Evolutionary conservation across 2,888 invertebrate genomes (phyloP).

Genomic region (Drosophila parthenogenetica): DNA sequence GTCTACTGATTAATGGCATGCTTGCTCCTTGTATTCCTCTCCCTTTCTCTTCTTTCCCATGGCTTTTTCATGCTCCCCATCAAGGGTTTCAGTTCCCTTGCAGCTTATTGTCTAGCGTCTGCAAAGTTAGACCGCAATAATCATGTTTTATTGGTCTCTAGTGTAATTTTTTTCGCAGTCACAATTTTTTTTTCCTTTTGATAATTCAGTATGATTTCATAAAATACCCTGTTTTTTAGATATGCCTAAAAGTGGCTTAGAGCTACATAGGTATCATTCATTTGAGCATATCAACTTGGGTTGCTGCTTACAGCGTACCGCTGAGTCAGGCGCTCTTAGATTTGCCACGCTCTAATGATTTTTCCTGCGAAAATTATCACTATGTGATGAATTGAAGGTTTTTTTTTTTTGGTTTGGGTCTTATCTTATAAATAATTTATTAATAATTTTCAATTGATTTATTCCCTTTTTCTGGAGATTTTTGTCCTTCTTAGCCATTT

Average conservation of each 20-base stretch:
- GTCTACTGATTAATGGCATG: constrained; percentile 59
- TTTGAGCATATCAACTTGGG: no score
- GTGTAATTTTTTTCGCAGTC: constrained; percentile 66
- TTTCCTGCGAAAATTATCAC: constrained; percentile 37
- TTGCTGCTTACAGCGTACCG: constrained; percentile 8
- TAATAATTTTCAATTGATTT: constrained; percentile 75
- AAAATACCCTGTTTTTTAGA: constrained; percentile 2
- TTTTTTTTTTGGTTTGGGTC: constrained; percentile 6
- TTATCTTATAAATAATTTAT: constrained; percentile 72
- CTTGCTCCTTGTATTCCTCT: background rate
- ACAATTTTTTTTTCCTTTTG: constrained; percentile 28
- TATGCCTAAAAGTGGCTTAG: no score
- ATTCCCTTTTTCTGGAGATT: constrained; percentile 46
- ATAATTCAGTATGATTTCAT: background rate
- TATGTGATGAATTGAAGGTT: constrained; percentile 16
- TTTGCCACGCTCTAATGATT: constrained; percentile 26
- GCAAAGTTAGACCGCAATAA: constrained; percentile 68
- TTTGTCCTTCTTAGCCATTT: constrained; percentile 14
- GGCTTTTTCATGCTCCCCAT: background rate
- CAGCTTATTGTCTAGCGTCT: constrained; percentile 29
- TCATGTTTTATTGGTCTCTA: constrained; percentile 74
- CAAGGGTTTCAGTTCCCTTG: constrained; percentile 13
- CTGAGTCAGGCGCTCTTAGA: background rate
- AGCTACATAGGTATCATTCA: no score
- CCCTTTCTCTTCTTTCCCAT: background rate